phyloP scores from a whole-genome alignment of 2,888 invertebrate genomes.

The Arctia plantaginis region DNA sequence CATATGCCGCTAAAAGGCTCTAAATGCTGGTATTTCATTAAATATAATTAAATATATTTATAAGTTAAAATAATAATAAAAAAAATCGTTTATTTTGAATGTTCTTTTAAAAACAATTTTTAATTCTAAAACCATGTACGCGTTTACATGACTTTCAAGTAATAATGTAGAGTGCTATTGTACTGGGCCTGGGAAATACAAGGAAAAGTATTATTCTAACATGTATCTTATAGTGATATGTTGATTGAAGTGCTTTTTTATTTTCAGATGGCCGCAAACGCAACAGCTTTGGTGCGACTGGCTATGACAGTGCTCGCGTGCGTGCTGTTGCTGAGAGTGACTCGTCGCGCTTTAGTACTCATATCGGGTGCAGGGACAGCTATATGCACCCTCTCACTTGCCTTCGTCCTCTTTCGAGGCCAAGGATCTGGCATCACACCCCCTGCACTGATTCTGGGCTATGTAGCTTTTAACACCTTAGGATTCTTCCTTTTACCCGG shows the following conservation, averaged over 20 bases:
- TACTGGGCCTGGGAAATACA: neutral
- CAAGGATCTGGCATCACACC: conserved; percentile 63
- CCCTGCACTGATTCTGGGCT: conserved; percentile 85
- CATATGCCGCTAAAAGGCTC: no score
- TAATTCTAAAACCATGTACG: no score
- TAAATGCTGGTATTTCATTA: no score
- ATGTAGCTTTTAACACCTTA: conserved; percentile 91
- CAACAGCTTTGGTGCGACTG: conserved; percentile 89
- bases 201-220: neutral
- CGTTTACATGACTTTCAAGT: neutral
- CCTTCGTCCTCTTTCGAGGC: conserved; percentile 65
- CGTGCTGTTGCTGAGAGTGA: conserved; percentile 87
- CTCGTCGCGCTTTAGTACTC: conserved; percentile 89
- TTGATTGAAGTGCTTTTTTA: neutral
- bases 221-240: neutral
- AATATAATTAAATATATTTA: no score
- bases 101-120: no score
- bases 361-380: conserved; percentile 90
- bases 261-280: conserved; percentile 87
- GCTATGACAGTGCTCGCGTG: conserved; percentile 89
- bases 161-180: neutral
- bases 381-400: conserved; percentile 87
- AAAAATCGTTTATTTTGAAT: no score
- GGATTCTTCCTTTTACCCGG: conserved; percentile 92
- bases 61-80: no score